Conservation (phyloP, 2,888 invertebrate species). For the Mylabris sibirica region DNA sequence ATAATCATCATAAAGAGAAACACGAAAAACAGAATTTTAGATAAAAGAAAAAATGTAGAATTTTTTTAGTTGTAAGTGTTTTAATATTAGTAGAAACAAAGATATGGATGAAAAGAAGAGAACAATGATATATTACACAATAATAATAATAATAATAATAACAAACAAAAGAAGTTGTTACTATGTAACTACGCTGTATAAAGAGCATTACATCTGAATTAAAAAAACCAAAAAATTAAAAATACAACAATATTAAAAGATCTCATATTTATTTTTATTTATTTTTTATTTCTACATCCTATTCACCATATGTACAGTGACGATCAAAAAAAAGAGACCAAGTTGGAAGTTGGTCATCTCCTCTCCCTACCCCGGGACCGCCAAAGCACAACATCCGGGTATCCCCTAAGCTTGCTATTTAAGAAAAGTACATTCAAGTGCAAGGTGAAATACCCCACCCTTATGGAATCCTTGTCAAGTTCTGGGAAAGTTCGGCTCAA, state of each 20-base stretch:
- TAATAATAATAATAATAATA: conserved; percentile 43
- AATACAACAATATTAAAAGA: conserved; percentile 78
- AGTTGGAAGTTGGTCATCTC: no score
- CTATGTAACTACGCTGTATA: conserved; percentile 75
- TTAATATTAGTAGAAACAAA: conserved; percentile 7
- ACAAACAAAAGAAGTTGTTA: conserved; percentile 66
- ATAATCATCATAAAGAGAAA: background rate
- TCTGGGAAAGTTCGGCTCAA: no score
- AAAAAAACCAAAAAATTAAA: conserved; percentile 51
- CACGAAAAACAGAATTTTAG: background rate
- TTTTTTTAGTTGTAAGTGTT: conserved; percentile 75
- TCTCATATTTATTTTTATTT: conserved; percentile 48
- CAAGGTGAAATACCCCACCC: no score
- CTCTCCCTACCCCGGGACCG: no score
- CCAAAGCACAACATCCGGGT: no score
- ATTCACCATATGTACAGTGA: background rate
- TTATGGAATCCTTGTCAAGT: no score
- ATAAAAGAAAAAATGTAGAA: conserved; percentile 58
- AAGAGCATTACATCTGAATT: conserved; percentile 68
- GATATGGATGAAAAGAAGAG: background rate
- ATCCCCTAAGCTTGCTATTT: no score
- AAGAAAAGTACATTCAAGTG: no score
- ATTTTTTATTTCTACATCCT: background rate
- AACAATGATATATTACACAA: background rate
- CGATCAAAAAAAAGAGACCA: no score